Base-by-base conservation (phyloP, 2,888 invertebrate species). In the Salpingus planirostris region DNA sequence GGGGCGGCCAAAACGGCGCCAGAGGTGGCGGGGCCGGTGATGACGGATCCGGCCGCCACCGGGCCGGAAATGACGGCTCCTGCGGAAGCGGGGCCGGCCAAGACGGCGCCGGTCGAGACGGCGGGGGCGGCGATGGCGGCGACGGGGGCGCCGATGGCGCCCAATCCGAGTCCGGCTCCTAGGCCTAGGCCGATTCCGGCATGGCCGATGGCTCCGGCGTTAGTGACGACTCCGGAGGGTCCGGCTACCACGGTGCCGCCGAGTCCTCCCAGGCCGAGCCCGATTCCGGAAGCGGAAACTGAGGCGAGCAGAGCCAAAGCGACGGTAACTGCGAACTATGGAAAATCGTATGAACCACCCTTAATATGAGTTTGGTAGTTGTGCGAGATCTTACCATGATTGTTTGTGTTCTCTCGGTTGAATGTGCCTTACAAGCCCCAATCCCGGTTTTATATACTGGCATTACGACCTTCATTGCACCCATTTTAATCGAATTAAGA, bases 171-270 rank as follows among this genome's bases (percentile, higher is more conserved):
- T 13, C 24, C 8, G 1, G 3, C 12, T 13, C 26, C 43, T 5
- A 43, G 40, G 40, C 42, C 44, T 38, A 29, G 15, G 40, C 29
- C 13, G 38, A 40, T 38, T 40, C 40, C 33, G 31, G 36, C 38
- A 25, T 32, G 27, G 29, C 29, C 28, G 27, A 18, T 27, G 8
- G 21, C 18, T 11, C 29, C 18, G 18, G 18, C 18, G 18, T 18
- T 18, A 5, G 18, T 18, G 5, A 18, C 18, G 18, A 18, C 8
- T 18, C 18, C 18, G 18, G 18, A 18, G 8, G 18, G 18, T 18
- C 18, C 18, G 18, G 18, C 5, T 5, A 18, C 18, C 8, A 18
- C 18, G 5, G 18, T 18, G 5, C 18, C 18, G 8, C 18, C 18
- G 5, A 18, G 18, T n/a, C 18, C 18, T 6, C 18, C 18, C 18